Evolutionary conservation across 2,888 invertebrate genomes (phyloP).

Genomic region (Flexamia atlantica): DNA sequence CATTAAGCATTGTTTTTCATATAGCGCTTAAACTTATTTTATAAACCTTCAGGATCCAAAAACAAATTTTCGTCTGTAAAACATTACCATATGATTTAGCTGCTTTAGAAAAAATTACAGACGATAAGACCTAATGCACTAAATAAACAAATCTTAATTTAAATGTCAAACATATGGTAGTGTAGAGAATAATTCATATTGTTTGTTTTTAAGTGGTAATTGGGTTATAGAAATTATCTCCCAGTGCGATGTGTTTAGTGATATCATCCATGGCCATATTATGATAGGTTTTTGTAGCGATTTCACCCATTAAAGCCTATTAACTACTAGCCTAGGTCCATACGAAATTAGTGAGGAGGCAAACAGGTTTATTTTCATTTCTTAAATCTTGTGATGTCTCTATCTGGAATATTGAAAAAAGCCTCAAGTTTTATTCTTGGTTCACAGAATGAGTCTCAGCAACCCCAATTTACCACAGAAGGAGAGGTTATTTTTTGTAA

Average conservation of each 20-base stretch:
- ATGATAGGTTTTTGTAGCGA: background rate
- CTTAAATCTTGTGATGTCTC: slow-evolving; percentile 79
- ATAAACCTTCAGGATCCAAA: too few species aligned
- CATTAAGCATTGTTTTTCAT: too few species aligned
- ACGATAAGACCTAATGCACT: background rate
- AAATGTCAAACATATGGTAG: slow-evolving; percentile 37
- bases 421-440: slow-evolving; percentile 90
- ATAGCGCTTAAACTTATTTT: too few species aligned
- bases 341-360: background rate
- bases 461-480: slow-evolving; percentile 82
- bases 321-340: background rate
- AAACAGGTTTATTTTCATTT: background rate
- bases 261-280: background rate
- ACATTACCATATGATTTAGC: background rate
- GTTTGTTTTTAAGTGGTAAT: background rate
- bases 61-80: background rate
- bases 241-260: background rate
- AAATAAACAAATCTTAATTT: slow-evolving; percentile 2
- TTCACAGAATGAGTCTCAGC: slow-evolving; percentile 78
- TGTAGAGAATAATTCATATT: background rate
- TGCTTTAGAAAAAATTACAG: background rate
- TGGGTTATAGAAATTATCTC: background rate
- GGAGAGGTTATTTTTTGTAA: slow-evolving; percentile 90
- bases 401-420: slow-evolving; percentile 86
- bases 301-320: background rate